Base-by-base conservation (phyloP, 2,888 invertebrate genomes). In the Xanthia icteritia region DNA sequence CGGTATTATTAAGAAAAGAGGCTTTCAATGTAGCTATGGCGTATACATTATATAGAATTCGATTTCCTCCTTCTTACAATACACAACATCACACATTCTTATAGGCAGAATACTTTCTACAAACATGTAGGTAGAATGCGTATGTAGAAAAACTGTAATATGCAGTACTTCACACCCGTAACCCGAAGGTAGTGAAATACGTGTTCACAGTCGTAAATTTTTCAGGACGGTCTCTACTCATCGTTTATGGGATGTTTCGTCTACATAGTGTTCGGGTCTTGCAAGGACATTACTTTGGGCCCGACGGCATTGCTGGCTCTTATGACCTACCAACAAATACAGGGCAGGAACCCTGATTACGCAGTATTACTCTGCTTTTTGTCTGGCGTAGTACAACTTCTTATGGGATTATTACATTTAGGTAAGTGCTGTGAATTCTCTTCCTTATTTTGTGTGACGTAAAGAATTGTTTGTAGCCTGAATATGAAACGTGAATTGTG, bases 261-360 rank as follows among this genome's bases (percentile, higher is more conserved):
- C 60, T 99, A 99, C 95, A 97, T 98, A 70, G 94, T 99, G 79
- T 97, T 99, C 88, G 99, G 99, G 45, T 98, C 99, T 69, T 98
- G 98, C 92, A 98, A 98, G 87, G 98, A 98, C 92, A 98, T 98
- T 77, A 98, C 98, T 11, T 98, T 98, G 79, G 98, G 99, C 13
- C 99, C 99, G 5, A 99, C 99, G 0, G 99, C 99, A n/a, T 97
- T 99, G 76, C 98, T 99, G 97, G 98, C 99, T 0, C 97, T 99
- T 54, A 98, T 99, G 98, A 99, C 99, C 0, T 97, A 98, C 90
- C 98, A 98, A 91, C 98, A 98, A 94, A 97, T 98, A 69, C 96
- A 97, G 86, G 97, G 97, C 63, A 97, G 98, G 88, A 97, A 97
- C 83, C 97, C 97, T 4, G 98, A 98, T 90, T 98, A 98, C 93